Evolutionary conservation across 1,140 invertebrate species (phyloP).

Genomic region (Drosophila gunungcola): DNA sequence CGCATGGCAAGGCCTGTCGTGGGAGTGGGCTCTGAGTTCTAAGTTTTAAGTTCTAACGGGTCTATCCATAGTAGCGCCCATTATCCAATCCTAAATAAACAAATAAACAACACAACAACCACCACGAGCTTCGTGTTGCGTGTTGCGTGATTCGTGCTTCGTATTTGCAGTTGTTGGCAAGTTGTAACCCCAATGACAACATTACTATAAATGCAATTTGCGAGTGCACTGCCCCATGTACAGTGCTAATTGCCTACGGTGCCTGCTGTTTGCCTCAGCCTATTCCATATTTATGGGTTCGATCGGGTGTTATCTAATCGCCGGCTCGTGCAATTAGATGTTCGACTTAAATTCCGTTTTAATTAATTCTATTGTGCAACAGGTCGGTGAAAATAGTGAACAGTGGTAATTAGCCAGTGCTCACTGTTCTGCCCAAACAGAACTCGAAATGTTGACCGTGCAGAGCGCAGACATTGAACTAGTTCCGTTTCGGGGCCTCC

Average conservation of each 20-base stretch:
- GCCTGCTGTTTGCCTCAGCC: too few species aligned
- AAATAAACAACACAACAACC: too few species aligned
- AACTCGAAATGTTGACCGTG: slow-evolving; percentile 30
- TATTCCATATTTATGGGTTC: slow-evolving; percentile 3
- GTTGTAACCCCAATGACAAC: slow-evolving; percentile 60
- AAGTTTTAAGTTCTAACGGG: slow-evolving; percentile 4
- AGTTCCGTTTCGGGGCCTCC: slow-evolving; percentile 55
- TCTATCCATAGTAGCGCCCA: not conserved
- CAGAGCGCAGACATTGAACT: slow-evolving; percentile 61
- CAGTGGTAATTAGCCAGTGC: not conserved
- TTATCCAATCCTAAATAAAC: slow-evolving; percentile 9
- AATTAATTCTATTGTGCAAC: slow-evolving; percentile 26
- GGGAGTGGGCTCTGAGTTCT: slow-evolving; percentile 38
- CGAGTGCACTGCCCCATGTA: slow-evolving; percentile 29
- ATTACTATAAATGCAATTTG: slow-evolving; percentile 32
- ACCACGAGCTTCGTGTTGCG: slow-evolving; percentile 17
- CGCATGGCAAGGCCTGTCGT: slow-evolving; percentile 27
- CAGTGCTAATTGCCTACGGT: slow-evolving; percentile 26
- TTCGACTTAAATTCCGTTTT: slow-evolving; percentile 13
- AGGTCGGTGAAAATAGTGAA: not conserved
- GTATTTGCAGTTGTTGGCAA: slow-evolving; percentile 12
- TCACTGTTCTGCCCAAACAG: slow-evolving; percentile 31
- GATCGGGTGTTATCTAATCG: slow-evolving; percentile 13
- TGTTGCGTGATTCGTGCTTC: slow-evolving; percentile 32
- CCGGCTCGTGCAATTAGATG: slow-evolving; percentile 13